Base-by-base conservation (phyloP, 2,888 invertebrate species). In the Philonicus albiceps region DNA sequence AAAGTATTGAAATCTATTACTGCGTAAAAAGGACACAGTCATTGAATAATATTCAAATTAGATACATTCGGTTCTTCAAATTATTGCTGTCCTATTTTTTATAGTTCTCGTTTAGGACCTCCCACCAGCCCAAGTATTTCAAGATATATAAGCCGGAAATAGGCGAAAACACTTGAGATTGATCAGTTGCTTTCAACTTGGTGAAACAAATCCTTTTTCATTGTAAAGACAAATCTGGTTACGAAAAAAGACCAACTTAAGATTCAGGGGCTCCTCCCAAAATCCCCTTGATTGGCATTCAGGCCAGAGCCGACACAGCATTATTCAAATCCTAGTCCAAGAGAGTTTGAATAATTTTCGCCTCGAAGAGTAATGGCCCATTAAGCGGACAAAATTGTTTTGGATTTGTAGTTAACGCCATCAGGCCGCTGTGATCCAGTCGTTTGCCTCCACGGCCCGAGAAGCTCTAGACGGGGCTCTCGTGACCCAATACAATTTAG, bases 401-500 rank as follows among this genome's bases (percentile, higher is more conserved):
- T 27, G 64, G 64, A 64, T 64, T 64, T 64, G 64, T 64, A 64
- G 64, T 64, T 64, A 64, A 64, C 64, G 64, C 64, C 64, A 64
- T 64, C 64, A 64, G 64, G 64, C 22, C 64, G 64, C 11, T 64
- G 64, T 64, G 64, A 64, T 64, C 27, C 64, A 64, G 55, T 22
- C 55, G n/a, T 55, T n/a, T 6, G 55, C 55, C 22, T 55, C 22
- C 8, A 22, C 55, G 22, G 37, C 22, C 43, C 4, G 49, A 49
- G 49, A 3, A 22, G 27, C 22, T 2, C 22, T 22, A 22, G 64
- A 64, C 64, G 19, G 64, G 64, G 64, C 19, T 27, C n/a, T 53
- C 84, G 84, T 84, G 84, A 84, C 84, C 72, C 27, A 37, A 84
- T 40, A 43, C 73, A 84, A 84, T 84, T 84, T 40, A 55, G 22